Base-by-base conservation (phyloP, 2,113 vertebrate genomes). In the Pelodiscus sinensis region DNA sequence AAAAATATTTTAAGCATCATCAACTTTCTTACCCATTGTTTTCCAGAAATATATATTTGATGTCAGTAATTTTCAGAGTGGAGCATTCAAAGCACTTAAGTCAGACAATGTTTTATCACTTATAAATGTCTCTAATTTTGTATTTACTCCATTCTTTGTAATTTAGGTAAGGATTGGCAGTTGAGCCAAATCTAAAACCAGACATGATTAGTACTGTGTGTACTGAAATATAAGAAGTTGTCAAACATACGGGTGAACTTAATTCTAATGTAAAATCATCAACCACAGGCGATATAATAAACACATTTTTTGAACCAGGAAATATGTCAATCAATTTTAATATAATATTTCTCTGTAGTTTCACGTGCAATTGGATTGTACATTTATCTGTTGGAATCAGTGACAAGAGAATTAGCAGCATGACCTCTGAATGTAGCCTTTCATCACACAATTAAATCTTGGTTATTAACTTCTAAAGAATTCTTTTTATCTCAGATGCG, bases 351-450 rank as follows among this genome's bases (percentile, higher is more conserved):
- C 88, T 6, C 86, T 71, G 77, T 90, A 85, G 94, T 56, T 79
- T 2, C 18, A 0, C 60, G 82, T 90, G 88, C 77, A 82, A 91
- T 15, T 19, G 86, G n/a, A 2, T 73, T 29, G 51, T 3, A 15
- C 93, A 85, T 96, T 95, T 91, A 96, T 96, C 90, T 19, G 1
- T 73, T 35, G 92, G 90, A 90, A 94, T 93, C 93, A 91, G 94
- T 85, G 54, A 9, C 0, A 0, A 90, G 80, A 90, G 93, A 88
- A 90, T 94, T 81, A 94, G 82, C 93, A 77, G 89, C 4, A 0
- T 92, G 94, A 94, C 93, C 95, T 95, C 94, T 90, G 91, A 80
- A 84, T 5, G 79, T 5, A 15, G 86, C 1, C 0, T 65, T 84
- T 85, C 94, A 54, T 79, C 52, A 3, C 1, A 0, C 35, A 0